Evolutionary conservation across 1,140 invertebrate species (phyloP), one percentile per base, ranked within the genome.

Genomic region (Cydia strobilella): DNA sequence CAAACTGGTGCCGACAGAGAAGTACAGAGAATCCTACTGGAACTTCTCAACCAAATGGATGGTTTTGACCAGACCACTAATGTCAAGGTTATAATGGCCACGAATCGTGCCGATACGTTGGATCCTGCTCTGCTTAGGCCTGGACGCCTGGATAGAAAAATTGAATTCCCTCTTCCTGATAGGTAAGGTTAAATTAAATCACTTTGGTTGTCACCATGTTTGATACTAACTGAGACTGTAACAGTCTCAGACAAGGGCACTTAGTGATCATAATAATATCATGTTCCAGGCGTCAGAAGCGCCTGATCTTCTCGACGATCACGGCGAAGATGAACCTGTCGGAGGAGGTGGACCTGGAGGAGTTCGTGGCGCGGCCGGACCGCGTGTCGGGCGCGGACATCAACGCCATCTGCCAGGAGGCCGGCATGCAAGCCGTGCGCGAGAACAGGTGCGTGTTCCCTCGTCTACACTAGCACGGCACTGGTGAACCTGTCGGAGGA

Each of bases 1-100:
- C 98, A 99, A 93, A 99, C 99, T 82, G 99, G 99, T 84, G 99
- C 99, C 75, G 99, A 99, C 95, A 95, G 99, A 82, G 99, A 99
- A 93, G 99, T 99, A 0, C 99, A 99, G 91, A 96, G 99, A 93
- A 99, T 99, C 93, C 92, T 99, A 3, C 93, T 99, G 3, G 99
- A 99, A 88, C 94, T 99, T 12, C 94, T 99, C 0, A 99, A 99
- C 94, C 99, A 99, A 94, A 99, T 99, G 99, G 99, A 99, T 94
- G 99, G 99, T 72, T 99, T 99, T 93, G 99, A 99, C 94, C 99
- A 99, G 93, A 99, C 98, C 3, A 99, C 99, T 20, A 99, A 99
- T 94, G 99, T 99, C 18, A 99, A 99, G 94, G 99, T 99, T 15
- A 99, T 99, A 62, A 99, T 99, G 99, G 99, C 99, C 2, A 99